These are phyloP conservation scores for Arenaria interpres DNA, from an alignment of 2,113 vertebrate species.

Conservation along the genomic window DNA sequence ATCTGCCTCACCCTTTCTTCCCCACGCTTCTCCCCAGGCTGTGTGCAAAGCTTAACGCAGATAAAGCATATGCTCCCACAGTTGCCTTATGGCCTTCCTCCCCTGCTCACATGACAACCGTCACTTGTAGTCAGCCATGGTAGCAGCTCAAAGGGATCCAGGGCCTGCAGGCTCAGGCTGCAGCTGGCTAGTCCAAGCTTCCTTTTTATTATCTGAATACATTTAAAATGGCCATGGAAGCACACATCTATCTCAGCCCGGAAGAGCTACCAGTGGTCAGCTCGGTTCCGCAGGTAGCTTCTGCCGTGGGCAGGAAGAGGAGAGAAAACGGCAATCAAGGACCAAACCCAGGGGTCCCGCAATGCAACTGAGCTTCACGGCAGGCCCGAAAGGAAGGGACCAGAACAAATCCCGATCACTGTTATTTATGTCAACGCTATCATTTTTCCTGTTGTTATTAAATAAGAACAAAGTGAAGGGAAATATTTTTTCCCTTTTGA, in stretches of 20 bases:
- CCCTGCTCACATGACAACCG: constrained; percentile 58
- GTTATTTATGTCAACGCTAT: neutral
- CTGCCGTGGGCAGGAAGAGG: neutral
- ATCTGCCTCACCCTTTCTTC: constrained; percentile 43
- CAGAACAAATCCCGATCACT: neutral
- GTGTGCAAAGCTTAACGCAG: constrained; percentile 20
- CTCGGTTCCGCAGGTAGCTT: neutral
- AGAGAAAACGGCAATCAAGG: neutral
- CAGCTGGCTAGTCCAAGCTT: constrained; percentile 43
- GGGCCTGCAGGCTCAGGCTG: constrained; percentile 64
- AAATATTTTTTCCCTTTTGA: neutral
- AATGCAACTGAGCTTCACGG: neutral
- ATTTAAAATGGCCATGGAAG: neutral
- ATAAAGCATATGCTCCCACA: constrained; percentile 60
- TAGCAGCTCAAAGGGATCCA: constrained; percentile 53
- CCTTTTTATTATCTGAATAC: neutral
- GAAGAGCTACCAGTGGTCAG: neutral
- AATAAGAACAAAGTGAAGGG: constrained; percentile 1
- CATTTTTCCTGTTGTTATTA: neutral
- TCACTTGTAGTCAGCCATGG: constrained; percentile 64
- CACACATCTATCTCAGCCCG: accelerated
- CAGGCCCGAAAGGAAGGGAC: neutral
- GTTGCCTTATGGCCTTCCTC: constrained; percentile 56
- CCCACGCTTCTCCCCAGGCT: constrained; percentile 26
- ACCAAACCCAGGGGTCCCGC: neutral